These are phyloP conservation scores for Trypoxylon attenuatum DNA, from an alignment of 2,888 invertebrate species.

Conservation along the genomic window DNA sequence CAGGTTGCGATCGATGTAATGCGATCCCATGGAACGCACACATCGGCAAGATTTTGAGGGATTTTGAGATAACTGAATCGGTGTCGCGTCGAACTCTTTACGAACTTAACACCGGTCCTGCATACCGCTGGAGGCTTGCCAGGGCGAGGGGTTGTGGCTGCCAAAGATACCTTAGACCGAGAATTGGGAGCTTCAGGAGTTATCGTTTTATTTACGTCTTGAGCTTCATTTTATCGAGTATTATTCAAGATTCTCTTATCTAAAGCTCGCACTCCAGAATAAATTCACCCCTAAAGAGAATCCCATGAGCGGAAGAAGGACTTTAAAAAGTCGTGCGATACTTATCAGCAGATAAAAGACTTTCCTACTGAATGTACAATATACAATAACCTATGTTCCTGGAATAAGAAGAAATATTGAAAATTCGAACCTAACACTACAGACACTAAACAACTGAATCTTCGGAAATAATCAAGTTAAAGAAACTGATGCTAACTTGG, in stretches of 20 bases:
- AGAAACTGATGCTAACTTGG: no score
- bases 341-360: no score
- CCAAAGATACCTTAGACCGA: slow-evolving; percentile 30
- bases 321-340: no score
- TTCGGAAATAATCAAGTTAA: no score
- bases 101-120: slow-evolving; percentile 22
- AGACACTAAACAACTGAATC: no score
- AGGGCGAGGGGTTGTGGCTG: slow-evolving; percentile 30
- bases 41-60: neutral
- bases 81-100: slow-evolving; percentile 14
- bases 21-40: neutral
- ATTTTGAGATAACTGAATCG: neutral
- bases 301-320: no score
- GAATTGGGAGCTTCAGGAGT: slow-evolving; percentile 30
- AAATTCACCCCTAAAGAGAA: no score
- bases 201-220: slow-evolving; percentile 50
- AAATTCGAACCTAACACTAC: no score
- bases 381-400: no score
- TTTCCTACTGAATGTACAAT: no score
- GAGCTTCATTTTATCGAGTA: slow-evolving; percentile 35
- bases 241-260: slow-evolving; percentile 30
- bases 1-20: neutral
- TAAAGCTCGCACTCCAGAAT: neutral
- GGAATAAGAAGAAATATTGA: no score
- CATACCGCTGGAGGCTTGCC: slow-evolving; percentile 35